Base-by-base conservation (phyloP, 2,888 invertebrate species). In the Allygus modestus region DNA sequence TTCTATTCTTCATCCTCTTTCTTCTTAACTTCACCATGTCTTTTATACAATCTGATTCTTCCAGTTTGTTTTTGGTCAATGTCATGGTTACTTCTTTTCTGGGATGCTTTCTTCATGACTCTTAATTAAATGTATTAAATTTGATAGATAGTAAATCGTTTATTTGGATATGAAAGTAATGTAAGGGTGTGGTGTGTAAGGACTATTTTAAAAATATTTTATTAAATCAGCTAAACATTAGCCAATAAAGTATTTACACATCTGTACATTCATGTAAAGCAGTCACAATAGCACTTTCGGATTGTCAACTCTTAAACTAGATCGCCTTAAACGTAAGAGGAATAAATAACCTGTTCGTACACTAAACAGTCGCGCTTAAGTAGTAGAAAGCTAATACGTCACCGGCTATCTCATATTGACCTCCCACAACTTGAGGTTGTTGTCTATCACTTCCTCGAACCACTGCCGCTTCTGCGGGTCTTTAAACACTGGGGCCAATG, bases 381-480 rank as follows among this genome's bases (percentile, higher is more conserved):
- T 2, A n/a, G 17, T 69, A 33, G 33, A 23, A 37, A 41, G 23
- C n/a, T 41, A 41, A 69, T 17, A 15, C 41, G 15, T 73, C 41
- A 43, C 41, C 73, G 75, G 58, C 79, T 79, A 79, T 23, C 54
- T 54, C 94, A 97, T 96, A 91, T 97, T 97, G 89, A 95, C 95
- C 91, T 97, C 97, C 96, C 97, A 97, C 87, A 97, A 91, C 91
- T 96, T 97, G 91, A 97, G 93, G 91, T 96, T 96, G 92, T 97
- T 97, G 91, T 97, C 96, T 90, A 97, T 93, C 85, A 97, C 96
- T 92, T 97, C 97, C 88, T 95, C 94, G 90, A 97, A 97, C 96
- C 97, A 97, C 89, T 94, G 93, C 88, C 94, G 93, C 90, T 96
- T 96, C 61, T 93, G 92, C 2, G 92, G 92, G 88, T 96, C 95